Conservation (phyloP, 2,797 vertebrate genomes). For the Anabacerthia variegaticeps region DNA sequence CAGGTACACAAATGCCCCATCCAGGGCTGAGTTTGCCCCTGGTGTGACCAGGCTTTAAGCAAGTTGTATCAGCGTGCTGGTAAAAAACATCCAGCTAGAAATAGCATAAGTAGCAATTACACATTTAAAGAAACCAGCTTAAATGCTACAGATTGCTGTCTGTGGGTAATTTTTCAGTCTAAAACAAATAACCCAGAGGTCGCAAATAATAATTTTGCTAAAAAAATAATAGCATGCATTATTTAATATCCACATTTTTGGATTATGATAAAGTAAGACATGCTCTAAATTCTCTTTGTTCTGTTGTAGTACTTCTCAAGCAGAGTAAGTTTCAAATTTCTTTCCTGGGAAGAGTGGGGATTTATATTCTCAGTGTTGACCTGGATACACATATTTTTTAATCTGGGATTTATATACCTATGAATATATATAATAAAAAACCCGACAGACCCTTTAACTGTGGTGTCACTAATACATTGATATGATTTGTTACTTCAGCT, state of each 20-base stretch:
- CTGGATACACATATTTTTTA: slow-evolving; percentile 39
- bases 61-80: neutral
- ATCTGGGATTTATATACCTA: slow-evolving; percentile 31
- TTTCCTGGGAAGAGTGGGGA: neutral
- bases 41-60: neutral
- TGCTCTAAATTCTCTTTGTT: neutral
- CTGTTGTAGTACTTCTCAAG: neutral
- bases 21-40: neutral
- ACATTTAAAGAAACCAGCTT: neutral
- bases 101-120: neutral
- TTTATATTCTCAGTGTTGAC: slow-evolving; percentile 29
- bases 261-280: neutral
- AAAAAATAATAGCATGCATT: neutral
- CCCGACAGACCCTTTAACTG: slow-evolving; percentile 52
- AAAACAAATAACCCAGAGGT: slow-evolving; percentile 25
- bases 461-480: slow-evolving; percentile 25
- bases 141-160: neutral
- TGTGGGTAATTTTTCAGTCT: neutral
- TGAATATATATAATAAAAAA: slow-evolving; percentile 48
- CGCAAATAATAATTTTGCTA: slow-evolving; percentile 16
- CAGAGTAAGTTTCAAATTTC: neutral
- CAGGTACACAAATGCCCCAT: neutral
- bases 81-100: neutral
- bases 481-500: slow-evolving; percentile 65
- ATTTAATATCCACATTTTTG: neutral